A percentile compares a stretch with the other conserved stretches of the same genome.
Evolutionary conservation across 2,797 vertebrate genomes (phyloP).

Genomic region (Phoebastria nigripes): DNA sequence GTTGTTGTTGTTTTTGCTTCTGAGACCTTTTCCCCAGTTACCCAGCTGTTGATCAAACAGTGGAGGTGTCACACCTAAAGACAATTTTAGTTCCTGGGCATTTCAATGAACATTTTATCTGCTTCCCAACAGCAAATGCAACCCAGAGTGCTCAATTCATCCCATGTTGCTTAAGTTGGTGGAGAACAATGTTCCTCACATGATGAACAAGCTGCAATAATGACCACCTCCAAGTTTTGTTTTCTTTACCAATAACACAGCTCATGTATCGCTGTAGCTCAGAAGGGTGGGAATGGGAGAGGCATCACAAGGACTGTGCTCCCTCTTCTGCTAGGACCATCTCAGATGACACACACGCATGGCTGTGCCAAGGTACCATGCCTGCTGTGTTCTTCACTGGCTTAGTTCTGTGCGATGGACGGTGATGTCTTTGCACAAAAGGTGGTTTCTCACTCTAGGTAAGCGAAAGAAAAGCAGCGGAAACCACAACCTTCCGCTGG

Average conservation of each 20-base stretch:
- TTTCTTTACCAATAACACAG: neutral
- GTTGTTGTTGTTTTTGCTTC: neutral
- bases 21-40: neutral
- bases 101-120: neutral
- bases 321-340: neutral
- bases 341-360: fast-evolving
- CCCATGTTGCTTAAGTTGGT: neutral
- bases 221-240: neutral
- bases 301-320: neutral
- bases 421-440: fast-evolving
- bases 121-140: neutral
- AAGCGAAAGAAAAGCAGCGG: neutral
- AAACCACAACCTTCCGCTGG: neutral
- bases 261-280: neutral
- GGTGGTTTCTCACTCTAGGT: neutral
- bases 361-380: neutral
- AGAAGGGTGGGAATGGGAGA: neutral
- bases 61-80: neutral
- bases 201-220: neutral
- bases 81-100: neutral
- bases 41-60: neutral
- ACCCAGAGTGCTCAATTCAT: neutral
- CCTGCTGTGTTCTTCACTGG: no score
- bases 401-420: fast-evolving
- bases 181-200: neutral